Conservation (phyloP, 2,113 vertebrate genomes). For the Lasiurus cinereus region DNA sequence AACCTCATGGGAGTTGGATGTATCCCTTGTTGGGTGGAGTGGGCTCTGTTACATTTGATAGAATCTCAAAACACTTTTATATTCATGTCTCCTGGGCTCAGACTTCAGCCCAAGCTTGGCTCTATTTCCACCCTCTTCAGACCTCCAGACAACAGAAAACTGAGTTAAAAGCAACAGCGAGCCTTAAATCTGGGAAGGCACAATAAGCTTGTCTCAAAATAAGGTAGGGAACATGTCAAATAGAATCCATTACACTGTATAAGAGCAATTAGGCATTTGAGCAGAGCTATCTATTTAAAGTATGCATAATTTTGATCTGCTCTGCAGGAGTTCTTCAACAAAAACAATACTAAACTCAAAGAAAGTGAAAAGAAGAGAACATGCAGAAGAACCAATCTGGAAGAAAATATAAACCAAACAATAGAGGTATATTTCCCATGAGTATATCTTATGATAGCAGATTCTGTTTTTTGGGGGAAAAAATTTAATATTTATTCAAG, state of each 20-base stretch:
- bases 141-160: neutral
- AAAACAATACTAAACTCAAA: neutral
- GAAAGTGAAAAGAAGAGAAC: neutral
- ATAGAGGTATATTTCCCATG: neutral
- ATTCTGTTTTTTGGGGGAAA: neutral
- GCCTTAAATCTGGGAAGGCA: neutral
- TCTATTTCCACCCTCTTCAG: neutral
- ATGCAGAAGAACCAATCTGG: neutral
- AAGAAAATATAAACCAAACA: slow-evolving; percentile 19
- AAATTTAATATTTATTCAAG: neutral
- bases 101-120: too few relatives aligned
- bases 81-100: neutral
- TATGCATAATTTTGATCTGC: neutral
- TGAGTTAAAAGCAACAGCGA: neutral
- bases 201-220: neutral
- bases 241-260: neutral
- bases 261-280: neutral
- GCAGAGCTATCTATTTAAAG: neutral
- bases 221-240: neutral
- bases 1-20: neutral
- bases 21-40: neutral
- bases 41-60: neutral
- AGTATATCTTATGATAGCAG: neutral
- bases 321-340: neutral
- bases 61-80: neutral